These are phyloP conservation scores for Apamea sordens DNA, from an alignment of 2,888 invertebrate species.

Conservation along the genomic window DNA sequence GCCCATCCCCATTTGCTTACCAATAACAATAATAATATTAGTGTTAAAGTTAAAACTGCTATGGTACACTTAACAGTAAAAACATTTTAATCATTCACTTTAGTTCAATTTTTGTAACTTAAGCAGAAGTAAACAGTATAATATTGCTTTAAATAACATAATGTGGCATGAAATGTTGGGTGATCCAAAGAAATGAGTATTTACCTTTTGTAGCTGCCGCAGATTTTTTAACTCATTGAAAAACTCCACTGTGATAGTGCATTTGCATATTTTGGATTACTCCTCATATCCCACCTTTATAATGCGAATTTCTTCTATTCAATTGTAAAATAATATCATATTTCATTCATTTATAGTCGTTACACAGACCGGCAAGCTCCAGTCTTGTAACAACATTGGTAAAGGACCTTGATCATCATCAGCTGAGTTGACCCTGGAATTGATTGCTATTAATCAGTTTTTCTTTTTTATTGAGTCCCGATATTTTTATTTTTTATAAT, in stretches of 20 bases:
- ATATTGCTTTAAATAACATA: neutral
- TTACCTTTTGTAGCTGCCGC: neutral
- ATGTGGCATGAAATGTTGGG: neutral
- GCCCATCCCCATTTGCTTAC: conserved; percentile 16
- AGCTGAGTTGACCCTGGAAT: conserved; percentile 9
- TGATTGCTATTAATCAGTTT: conserved; percentile 12
- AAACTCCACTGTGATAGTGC: no score
- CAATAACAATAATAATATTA: neutral
- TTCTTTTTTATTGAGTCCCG: neutral
- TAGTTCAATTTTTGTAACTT: conserved; percentile 1
- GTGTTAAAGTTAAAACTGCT: neutral
- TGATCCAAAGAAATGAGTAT: conserved; percentile 17
- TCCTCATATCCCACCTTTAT: neutral
- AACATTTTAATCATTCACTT: neutral
- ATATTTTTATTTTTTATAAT: conserved; percentile 25
- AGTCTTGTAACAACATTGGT: conserved; percentile 22
- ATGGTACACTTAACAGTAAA: neutral
- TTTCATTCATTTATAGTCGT: conserved; percentile 22
- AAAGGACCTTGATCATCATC: conserved; percentile 17
- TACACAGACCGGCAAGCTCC: neutral
- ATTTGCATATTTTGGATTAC: conserved; percentile 8
- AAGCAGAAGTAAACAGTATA: neutral
- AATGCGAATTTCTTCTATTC: neutral
- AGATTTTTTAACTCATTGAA: neutral
- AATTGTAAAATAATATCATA: conserved; percentile 26